A percentile compares a stretch with the other conserved stretches of the same genome.
Evolutionary conservation across 2,797 vertebrate species (phyloP).

Genomic region (Sparidentex hasta): DNA sequence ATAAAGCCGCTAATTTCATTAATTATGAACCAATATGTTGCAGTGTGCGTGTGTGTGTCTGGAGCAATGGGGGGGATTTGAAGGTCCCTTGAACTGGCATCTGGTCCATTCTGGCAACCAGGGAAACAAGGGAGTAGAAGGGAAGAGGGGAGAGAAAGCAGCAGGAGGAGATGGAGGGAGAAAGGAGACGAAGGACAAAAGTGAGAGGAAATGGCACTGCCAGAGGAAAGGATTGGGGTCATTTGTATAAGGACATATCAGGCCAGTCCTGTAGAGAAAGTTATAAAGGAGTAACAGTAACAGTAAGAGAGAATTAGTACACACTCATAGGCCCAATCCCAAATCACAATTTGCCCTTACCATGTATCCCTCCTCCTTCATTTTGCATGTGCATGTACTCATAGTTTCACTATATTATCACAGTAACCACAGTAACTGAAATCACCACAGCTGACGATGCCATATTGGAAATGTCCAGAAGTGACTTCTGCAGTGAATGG

Average conservation of each 20-base stretch:
- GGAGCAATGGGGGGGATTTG: conserved; percentile 60
- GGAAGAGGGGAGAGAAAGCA: conserved; percentile 30
- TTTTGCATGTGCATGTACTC: too few species aligned
- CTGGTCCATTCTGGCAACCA: conserved; percentile 85
- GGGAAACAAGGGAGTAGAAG: conserved; percentile 51
- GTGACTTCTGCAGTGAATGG: not conserved
- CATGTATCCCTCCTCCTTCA: too few species aligned
- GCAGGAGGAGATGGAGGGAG: conserved; percentile 43
- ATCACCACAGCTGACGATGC: too few species aligned
- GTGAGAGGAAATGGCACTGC: not conserved
- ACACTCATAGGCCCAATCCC: too few species aligned
- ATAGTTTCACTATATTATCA: too few species aligned
- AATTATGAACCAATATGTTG: conserved; percentile 99
- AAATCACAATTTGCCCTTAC: too few species aligned
- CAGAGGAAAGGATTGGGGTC: not conserved
- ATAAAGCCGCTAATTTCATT: conserved; percentile 99
- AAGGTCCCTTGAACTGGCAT: conserved; percentile 90
- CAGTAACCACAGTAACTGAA: too few species aligned
- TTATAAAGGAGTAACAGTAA: conserved; percentile 1
- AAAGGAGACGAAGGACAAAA: conserved; percentile 43
- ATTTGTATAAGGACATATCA: not conserved
- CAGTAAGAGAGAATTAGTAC: not conserved
- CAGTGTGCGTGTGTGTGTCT: conserved; percentile 72
- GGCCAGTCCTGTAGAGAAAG: not conserved
- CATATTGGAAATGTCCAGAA: too few species aligned